These are phyloP conservation scores for Brachyalestes nurse DNA, from an alignment of 2,797 vertebrate genomes.

Conservation along the genomic window DNA sequence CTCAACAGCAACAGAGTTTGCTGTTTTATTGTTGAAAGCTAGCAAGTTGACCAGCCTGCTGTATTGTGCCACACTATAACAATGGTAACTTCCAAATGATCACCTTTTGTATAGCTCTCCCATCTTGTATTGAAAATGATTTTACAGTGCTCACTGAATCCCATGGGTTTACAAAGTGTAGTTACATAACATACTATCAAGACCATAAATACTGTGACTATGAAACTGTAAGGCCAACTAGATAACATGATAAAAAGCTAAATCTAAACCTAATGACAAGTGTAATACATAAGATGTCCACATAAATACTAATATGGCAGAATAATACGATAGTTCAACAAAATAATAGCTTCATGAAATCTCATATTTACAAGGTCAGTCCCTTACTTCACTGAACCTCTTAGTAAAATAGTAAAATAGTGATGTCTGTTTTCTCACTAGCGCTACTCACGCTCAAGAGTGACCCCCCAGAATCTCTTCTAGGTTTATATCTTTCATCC, in stretches of 20 bases:
- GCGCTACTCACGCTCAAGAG: conserved; percentile 73
- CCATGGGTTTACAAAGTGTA: conserved; percentile 27
- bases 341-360: conserved; percentile 30
- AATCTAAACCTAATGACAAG: conserved; percentile 40
- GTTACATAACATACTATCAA: conserved; percentile 28
- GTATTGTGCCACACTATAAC: neutral
- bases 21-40: neutral
- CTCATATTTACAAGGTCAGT: conserved; percentile 21
- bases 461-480: conserved; percentile 97
- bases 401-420: conserved; percentile 43
- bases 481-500: conserved; percentile 99
- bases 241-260: conserved; percentile 41
- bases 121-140: conserved; percentile 7
- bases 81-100: neutral
- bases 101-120: neutral
- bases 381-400: conserved; percentile 22
- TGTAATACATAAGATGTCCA: conserved; percentile 46
- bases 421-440: conserved; percentile 10
- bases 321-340: conserved; percentile 29
- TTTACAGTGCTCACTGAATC: conserved; percentile 24
- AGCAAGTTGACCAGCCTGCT: neutral
- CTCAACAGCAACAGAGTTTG: neutral
- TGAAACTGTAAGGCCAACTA: conserved; percentile 38
- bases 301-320: conserved; percentile 36
- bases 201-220: conserved; percentile 37